phyloP scores from a whole-genome alignment of 2,888 invertebrate genomes.

The Conops quadrifasciatus region DNA sequence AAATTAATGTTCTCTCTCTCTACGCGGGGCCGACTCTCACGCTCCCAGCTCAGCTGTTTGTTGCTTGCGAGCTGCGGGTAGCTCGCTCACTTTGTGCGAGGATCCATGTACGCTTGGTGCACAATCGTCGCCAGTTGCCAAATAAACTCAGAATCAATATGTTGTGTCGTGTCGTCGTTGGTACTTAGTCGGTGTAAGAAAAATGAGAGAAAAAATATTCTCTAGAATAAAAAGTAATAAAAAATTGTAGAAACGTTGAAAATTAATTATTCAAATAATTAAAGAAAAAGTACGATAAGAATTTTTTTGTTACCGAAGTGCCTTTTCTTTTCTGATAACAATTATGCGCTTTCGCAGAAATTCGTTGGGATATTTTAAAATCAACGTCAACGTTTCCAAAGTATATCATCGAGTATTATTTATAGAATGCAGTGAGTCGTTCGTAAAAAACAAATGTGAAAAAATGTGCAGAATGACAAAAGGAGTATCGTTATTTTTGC shows the following conservation, averaged over 20 bases:
- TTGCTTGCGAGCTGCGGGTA: conserved; percentile 16
- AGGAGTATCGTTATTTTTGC: too few species aligned
- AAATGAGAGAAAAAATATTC: not conserved
- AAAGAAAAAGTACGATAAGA: too few species aligned
- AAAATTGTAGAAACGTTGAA: not conserved
- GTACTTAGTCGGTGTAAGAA: not conserved
- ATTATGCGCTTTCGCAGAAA: too few species aligned
- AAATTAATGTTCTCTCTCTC: conserved; percentile 26
- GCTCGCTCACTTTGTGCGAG: conserved; percentile 26
- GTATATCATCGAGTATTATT: too few species aligned
- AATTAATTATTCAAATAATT: not conserved
- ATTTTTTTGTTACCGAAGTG: too few species aligned
- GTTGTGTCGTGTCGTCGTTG: conserved; percentile 5
- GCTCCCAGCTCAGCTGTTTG: not conserved
- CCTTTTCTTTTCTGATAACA: too few species aligned
- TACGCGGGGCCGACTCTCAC: conserved; percentile 2
- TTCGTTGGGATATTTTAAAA: too few species aligned
- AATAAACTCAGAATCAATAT: conserved; percentile 29
- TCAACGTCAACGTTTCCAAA: too few species aligned
- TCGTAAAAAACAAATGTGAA: too few species aligned
- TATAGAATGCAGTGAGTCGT: too few species aligned
- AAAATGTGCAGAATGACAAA: too few species aligned
- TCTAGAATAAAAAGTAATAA: not conserved
- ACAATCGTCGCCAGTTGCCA: conserved; percentile 32
- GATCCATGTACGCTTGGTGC: conserved; percentile 8